A percentile compares a stretch with the other conserved stretches of the same genome.
Conservation (phyloP, 2,113 vertebrate genomes). For the Elephantulus edwardii region DNA sequence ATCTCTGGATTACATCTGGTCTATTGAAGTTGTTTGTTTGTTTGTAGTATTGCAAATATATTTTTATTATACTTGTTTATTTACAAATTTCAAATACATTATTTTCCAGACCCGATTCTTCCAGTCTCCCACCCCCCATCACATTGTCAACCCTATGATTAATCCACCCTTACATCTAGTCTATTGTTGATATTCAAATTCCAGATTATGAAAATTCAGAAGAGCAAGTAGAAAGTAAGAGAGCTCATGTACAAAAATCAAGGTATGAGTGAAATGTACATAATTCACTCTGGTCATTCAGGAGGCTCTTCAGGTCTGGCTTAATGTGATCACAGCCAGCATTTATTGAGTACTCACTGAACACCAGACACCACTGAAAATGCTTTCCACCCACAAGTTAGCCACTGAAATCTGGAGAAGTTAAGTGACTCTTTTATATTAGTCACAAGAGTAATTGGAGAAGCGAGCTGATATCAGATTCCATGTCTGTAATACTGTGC, state of each 20-base stretch:
- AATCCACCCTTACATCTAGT: too few species aligned
- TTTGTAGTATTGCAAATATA: too few species aligned
- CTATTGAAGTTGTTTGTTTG: too few species aligned
- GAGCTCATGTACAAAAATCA: neutral
- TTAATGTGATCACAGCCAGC: neutral
- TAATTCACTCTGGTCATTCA: neutral
- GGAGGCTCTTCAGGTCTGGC: neutral
- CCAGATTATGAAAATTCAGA: neutral
- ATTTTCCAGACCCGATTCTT: too few species aligned
- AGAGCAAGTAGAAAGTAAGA: neutral
- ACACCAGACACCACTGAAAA: neutral
- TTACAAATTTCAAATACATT: too few species aligned
- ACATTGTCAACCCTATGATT: too few species aligned
- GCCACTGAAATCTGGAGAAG: neutral
- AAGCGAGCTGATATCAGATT: neutral
- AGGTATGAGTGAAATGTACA: neutral
- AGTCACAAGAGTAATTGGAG: neutral
- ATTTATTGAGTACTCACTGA: neutral
- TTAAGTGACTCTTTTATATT: neutral
- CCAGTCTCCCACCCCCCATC: too few species aligned
- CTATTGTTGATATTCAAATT: neutral
- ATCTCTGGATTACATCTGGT: neutral
- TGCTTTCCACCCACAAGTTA: neutral
- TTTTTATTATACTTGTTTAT: too few species aligned
- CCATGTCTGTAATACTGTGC: accelerated